Evolutionary conservation across 2,888 invertebrate species (phyloP), one percentile per base, ranked within the genome.

Genomic region (Palloptera scutellata): DNA sequence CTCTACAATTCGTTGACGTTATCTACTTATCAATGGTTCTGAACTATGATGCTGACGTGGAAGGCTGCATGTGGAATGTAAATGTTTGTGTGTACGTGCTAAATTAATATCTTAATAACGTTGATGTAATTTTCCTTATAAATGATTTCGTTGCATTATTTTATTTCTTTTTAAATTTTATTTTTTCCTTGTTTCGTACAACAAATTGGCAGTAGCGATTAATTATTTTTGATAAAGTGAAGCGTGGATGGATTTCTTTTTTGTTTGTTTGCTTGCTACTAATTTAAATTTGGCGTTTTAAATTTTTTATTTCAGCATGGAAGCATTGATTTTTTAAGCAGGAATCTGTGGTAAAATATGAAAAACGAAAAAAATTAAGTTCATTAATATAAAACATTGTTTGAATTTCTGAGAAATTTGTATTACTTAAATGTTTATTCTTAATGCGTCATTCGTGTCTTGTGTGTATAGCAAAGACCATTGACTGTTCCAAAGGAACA

Each of bases 211-310:
- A 48, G 48, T 48, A 48, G 13, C 11, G 48, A 48, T 48, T 48
- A 40, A 40, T 57, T 54, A 1, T 54, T 45, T 9, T 54, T 57
- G 17, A 13, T n/a, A 15, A 54, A 53, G 20, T 54, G 12, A 48
- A 10, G 61, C 60, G 67, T 60, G 67, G 67, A 67, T 67, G 67
- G 67, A 59, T 58, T 63, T 58, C 59, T 58, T 13, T 48, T 58
- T 63, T 58, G 59, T 58, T 13, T 48, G 48, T 48, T 48, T 13
- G 5, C 11, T 48, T 48, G 48, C 12, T 13, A 13, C 6, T n/a
- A 48, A 48, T 11, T 48, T 48, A 60, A 41, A 12, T 62, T 62
- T 62, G 55, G 15, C 51, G 52, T 51, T 41, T 65, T 61, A 41
- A 54, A 55, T 17, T 52, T 58, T n/a, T 20, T 20, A 13, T 19